Evolutionary conservation across 1,140 invertebrate genomes (phyloP).

Genomic region (Eulimnadia texana): DNA sequence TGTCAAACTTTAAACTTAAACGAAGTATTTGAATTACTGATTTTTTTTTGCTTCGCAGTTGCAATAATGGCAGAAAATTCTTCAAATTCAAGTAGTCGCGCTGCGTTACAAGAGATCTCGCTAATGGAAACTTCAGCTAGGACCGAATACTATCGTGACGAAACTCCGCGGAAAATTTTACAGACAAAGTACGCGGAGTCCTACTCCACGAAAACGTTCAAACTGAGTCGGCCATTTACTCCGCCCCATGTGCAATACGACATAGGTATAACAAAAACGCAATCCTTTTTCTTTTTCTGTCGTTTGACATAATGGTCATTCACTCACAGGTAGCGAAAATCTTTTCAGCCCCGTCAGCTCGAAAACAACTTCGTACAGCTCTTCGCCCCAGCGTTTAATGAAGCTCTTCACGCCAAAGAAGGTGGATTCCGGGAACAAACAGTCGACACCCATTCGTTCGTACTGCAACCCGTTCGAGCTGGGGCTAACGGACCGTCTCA

Average conservation of each 20-base stretch:
- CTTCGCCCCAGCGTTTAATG: background rate
- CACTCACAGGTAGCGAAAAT: background rate
- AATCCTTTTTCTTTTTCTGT: too few relatives aligned
- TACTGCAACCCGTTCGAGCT: conserved; percentile 15
- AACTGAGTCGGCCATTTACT: background rate
- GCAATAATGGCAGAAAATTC: background rate
- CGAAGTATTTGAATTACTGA: too few relatives aligned
- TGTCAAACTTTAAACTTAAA: too few relatives aligned
- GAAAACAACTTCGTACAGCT: background rate
- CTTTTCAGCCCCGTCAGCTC: background rate
- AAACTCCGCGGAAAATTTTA: background rate
- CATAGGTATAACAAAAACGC: background rate
- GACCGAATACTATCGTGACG: background rate
- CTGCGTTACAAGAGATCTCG: background rate
- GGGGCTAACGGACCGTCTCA: conserved; percentile 10
- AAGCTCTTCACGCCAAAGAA: background rate
- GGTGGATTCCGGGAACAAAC: background rate
- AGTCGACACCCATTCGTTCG: background rate
- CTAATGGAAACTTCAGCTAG: background rate
- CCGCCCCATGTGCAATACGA: conserved; percentile 6
- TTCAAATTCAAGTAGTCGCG: background rate
- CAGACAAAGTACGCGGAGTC: conserved; percentile 9
- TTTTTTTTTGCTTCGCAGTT: too few relatives aligned
- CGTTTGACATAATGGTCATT: background rate
- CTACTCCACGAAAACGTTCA: background rate